A percentile compares a stretch with the other conserved stretches of the same genome.
Conservation (phyloP, 2,113 vertebrate species). For the Apteryx owenii region DNA sequence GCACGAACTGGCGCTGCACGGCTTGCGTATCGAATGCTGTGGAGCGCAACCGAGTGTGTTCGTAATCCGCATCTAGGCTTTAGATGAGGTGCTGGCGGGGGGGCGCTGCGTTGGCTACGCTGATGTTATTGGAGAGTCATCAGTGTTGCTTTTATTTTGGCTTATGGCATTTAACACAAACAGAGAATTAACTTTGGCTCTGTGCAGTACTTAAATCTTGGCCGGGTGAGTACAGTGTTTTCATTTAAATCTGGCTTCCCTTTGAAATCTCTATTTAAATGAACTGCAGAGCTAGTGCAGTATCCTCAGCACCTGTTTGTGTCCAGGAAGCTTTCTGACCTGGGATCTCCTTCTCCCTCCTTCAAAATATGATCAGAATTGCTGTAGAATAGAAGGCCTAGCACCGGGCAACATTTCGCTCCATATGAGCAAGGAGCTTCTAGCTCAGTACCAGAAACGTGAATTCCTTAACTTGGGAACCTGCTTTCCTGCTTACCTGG, state of each 20-base stretch:
- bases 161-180: constrained; percentile 2
- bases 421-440: not conserved
- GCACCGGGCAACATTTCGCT: not conserved
- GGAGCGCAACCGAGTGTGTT: not conserved
- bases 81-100: not conserved
- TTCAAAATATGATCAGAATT: not conserved
- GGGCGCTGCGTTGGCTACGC: not conserved
- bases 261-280: not conserved
- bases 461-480: not conserved
- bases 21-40: not conserved
- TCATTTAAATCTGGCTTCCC: not conserved
- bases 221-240: not conserved
- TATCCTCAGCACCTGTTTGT: accelerated
- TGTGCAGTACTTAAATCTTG: not conserved
- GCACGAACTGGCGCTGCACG: not conserved
- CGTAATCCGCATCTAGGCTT: not conserved
- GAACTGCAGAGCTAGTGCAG: not conserved
- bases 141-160: not conserved
- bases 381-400: accelerated
- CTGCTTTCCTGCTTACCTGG: not conserved
- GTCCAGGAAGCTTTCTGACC: not conserved
- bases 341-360: not conserved
- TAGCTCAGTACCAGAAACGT: not conserved
- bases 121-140: not conserved
- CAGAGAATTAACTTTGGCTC: not conserved